Evolutionary conservation across 2,888 invertebrate genomes (phyloP).

Genomic region (Stenichneumon culpator): DNA sequence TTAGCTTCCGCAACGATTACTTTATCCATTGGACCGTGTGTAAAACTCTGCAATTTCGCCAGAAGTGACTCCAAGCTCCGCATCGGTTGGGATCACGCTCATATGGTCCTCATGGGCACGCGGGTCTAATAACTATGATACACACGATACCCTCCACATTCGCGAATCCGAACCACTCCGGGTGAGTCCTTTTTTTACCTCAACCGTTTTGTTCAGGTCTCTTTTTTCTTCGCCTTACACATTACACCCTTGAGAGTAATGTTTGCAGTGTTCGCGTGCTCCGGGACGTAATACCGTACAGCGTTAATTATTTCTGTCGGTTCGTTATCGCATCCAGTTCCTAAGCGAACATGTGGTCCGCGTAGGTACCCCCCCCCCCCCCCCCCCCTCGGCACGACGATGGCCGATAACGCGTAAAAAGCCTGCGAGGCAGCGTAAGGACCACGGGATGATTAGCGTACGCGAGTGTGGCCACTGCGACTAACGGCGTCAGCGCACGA

Average conservation of each 20-base stretch:
- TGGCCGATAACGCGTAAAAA: slow-evolving; percentile 59
- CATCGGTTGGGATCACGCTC: neutral
- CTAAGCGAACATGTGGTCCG: neutral
- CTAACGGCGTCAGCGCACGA: slow-evolving; percentile 69
- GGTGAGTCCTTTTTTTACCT: neutral
- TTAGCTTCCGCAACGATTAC: slow-evolving; percentile 51
- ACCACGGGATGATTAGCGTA: slow-evolving; percentile 58
- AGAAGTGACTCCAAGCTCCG: slow-evolving; percentile 28
- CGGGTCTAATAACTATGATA: slow-evolving; percentile 24
- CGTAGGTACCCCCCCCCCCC: slow-evolving; percentile 4
- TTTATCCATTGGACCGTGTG: slow-evolving; percentile 54
- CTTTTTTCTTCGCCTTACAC: slow-evolving; percentile 14
- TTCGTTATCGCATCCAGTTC: slow-evolving; percentile 56
- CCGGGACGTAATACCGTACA: slow-evolving; percentile 29
- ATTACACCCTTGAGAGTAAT: slow-evolving; percentile 8
- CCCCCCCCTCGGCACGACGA: slow-evolving; percentile 52
- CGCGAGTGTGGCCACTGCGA: slow-evolving; percentile 35
- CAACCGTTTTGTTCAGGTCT: slow-evolving; percentile 14
- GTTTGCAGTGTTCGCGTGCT: slow-evolving; percentile 48
- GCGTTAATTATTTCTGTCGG: slow-evolving; percentile 64
- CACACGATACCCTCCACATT: slow-evolving; percentile 1
- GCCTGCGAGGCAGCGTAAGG: slow-evolving; percentile 32
- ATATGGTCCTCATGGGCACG: slow-evolving; percentile 8
- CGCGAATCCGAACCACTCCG: neutral
- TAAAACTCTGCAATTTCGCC: neutral